phyloP scores from a whole-genome alignment of 2,113 vertebrate species.

The Motacilla tschutschensis region DNA sequence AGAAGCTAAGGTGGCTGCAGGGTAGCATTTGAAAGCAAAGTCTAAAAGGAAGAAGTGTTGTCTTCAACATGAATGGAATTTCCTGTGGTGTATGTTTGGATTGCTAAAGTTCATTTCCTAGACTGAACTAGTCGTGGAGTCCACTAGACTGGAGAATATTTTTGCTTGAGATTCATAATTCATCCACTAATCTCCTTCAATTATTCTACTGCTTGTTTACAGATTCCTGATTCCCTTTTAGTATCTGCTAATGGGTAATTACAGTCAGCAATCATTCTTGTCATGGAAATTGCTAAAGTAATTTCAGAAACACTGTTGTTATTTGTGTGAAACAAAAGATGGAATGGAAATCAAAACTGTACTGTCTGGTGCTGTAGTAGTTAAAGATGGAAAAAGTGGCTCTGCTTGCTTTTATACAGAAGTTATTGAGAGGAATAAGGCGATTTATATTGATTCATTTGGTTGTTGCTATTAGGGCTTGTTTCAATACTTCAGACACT shows the following conservation, averaged over 20 bases:
- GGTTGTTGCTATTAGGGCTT: neutral
- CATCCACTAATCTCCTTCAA: conserved; percentile 1
- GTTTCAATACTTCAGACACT: neutral
- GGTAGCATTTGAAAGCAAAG: neutral
- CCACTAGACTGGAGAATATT: neutral
- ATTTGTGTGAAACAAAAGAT: neutral
- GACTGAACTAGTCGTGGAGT: neutral
- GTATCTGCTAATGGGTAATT: conserved; percentile 42
- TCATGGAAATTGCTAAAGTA: neutral
- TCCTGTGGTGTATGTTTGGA: neutral
- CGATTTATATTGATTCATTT: neutral
- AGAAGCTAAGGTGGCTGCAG: neutral
- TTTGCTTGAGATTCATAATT: conserved; percentile 28
- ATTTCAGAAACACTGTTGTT: conserved; percentile 5
- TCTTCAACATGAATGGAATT: neutral
- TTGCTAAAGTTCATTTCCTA: neutral
- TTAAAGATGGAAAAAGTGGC: neutral
- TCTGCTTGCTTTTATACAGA: neutral
- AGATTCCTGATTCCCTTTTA: conserved; percentile 26
- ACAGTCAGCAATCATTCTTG: neutral
- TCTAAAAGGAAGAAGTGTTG: neutral
- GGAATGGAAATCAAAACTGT: neutral
- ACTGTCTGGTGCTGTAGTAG: neutral
- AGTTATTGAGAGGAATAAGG: neutral
- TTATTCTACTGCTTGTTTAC: conserved; percentile 16